Evolutionary conservation across 2,888 invertebrate species (phyloP).

Genomic region (Sarcophaga subvicina): DNA sequence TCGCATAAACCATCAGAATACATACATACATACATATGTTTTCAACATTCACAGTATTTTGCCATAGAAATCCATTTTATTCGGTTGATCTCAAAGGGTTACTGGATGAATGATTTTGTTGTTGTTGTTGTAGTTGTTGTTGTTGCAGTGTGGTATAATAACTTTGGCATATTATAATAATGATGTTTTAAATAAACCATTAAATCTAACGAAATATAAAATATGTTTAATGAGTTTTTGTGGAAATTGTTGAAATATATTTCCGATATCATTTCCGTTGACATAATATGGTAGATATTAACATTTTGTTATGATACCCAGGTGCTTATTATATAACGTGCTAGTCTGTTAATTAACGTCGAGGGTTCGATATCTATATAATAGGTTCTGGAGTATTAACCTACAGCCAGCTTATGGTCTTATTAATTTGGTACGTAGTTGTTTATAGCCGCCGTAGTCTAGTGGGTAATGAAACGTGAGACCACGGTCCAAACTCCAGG

Average conservation of each 20-base stretch:
- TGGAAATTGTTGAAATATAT: not conserved
- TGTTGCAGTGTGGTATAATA: not conserved
- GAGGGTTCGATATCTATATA: no score
- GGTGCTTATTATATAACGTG: no score
- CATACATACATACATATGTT: not conserved
- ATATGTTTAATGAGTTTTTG: not conserved
- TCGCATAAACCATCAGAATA: not conserved
- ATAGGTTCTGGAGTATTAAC: no score
- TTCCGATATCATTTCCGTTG: not conserved
- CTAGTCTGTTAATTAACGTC: no score
- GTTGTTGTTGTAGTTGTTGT: not conserved
- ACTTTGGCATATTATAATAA: slow-evolving; percentile 7
- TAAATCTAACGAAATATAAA: not conserved
- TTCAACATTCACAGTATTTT: not conserved
- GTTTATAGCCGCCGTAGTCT: no score
- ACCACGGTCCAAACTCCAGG: no score
- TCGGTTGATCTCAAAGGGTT: not conserved
- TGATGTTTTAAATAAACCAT: not conserved
- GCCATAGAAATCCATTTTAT: not conserved
- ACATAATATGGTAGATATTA: not conserved
- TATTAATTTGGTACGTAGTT: no score
- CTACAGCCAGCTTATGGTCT: no score
- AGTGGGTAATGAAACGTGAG: no score
- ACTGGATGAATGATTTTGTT: not conserved
- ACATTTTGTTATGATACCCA: no score